A percentile compares a stretch with the other conserved stretches of the same genome.
phyloP scores from a whole-genome alignment of 1,140 invertebrate species.

The Nylanderia fulva region DNA sequence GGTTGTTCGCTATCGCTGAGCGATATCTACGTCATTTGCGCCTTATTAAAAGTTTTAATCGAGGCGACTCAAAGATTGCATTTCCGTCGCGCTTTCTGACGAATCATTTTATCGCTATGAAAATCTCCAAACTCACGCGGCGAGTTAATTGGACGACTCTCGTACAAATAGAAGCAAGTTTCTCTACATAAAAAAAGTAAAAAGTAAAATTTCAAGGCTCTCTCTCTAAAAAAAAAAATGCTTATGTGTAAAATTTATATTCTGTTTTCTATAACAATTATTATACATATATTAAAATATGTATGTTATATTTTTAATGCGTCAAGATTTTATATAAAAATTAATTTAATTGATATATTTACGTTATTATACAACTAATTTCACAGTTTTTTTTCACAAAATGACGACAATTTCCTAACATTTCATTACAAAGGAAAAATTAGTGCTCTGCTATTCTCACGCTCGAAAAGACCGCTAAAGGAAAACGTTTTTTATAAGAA shows the following conservation, averaged over 20 bases:
- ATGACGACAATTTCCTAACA: neutral
- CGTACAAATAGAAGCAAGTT: neutral
- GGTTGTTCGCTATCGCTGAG: slow-evolving; percentile 14
- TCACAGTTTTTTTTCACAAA: neutral
- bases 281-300: neutral
- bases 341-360: neutral
- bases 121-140: slow-evolving; percentile 25
- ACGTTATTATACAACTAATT: neutral
- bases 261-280: neutral
- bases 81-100: neutral
- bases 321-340: neutral
- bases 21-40: slow-evolving; percentile 46
- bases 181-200: neutral
- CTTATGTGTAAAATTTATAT: neutral
- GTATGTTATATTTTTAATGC: neutral
- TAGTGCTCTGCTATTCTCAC: slow-evolving; percentile 25
- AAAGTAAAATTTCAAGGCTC: neutral
- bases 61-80: slow-evolving; percentile 28
- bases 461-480: neutral
- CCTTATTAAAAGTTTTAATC: slow-evolving; percentile 43
- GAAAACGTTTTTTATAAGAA: neutral
- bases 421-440: slow-evolving; percentile 4
- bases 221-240: neutral
- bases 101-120: slow-evolving; percentile 39
- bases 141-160: slow-evolving; percentile 30